Base-by-base conservation (phyloP, 2,113 vertebrate genomes). In the Emydura subglobosa region DNA sequence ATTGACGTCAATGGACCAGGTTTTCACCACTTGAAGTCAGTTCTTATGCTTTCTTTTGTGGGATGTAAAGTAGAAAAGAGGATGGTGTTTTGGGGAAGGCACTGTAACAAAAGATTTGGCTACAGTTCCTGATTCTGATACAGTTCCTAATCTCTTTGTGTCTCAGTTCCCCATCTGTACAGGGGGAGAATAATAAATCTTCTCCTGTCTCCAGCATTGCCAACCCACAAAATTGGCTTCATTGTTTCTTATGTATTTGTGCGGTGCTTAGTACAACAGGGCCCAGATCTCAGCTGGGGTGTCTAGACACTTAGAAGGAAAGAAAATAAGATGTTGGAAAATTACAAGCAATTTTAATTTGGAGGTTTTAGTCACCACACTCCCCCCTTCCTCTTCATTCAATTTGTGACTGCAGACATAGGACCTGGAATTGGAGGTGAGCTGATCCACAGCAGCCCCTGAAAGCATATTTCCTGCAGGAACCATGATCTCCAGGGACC, bases 41-140 rank as follows among this genome's bases (percentile, higher is more conserved):
- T 61, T 61, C 29, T 16, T 61, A 61, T 34, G 59, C 29, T 61
- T 31, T 34, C 27, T 61, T 61, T 34, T 29, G 59, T 53, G 13
- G 29, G 61, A 4, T 42, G 4, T 79, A 82, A 90, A 85, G 76
- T n/a, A 3, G 81, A 78, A 87, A 82, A 21, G 27, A 1, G 21
- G 27, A 1, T 55, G 39, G 2, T 91, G 47, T 93, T 91, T 79
- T 34, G 8, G 22, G 80, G 10, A 50, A 54, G 29, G 6, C 88
- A 82, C 53, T 22, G 57, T 92, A 87, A 5, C 88, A 53, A 49
- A 57, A 89, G 72, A 78, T 29, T 6, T 21, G 51, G 16, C 74
- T 83, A 91, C 51, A 59, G 47, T 89, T 86, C 91, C 9, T 68
- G 24, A 49, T 76, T 82, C 90, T 96, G 49, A 13, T 17, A n/a